These are phyloP conservation scores for Lagopus leucura DNA, from an alignment of 2,113 vertebrate genomes.

Conservation along the genomic window DNA sequence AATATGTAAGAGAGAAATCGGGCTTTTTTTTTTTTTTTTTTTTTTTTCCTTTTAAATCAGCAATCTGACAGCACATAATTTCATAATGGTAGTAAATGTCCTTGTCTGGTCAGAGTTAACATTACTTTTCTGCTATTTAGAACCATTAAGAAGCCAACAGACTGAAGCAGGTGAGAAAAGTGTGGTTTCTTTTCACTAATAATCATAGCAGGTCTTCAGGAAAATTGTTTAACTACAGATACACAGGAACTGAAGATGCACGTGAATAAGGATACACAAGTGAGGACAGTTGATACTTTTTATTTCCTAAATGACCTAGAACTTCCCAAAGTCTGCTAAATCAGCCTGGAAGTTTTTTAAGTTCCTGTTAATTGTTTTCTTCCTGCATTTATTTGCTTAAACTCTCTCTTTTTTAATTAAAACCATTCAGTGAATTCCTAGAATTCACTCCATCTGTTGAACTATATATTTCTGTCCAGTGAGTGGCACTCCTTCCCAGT, in stretches of 20 bases:
- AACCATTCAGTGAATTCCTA: background rate
- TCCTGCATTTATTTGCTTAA: background rate
- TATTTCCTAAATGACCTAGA: background rate
- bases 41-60: no score
- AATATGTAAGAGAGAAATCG: background rate
- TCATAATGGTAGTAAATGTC: background rate
- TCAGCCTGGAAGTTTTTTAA: background rate
- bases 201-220: background rate
- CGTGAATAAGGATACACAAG: background rate
- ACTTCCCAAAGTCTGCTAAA: background rate
- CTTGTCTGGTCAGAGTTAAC: background rate
- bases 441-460: background rate
- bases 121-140: background rate
- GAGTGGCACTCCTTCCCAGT: slow-evolving; percentile 16
- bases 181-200: background rate
- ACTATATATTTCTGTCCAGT: background rate
- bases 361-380: background rate
- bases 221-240: background rate
- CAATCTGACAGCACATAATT: background rate
- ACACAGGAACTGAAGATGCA: background rate
- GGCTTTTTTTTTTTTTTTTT: background rate
- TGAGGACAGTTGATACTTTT: fast-evolving
- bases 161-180: background rate
- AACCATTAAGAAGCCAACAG: background rate
- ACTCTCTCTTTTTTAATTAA: background rate